Conservation (phyloP, 2,797 vertebrate species). For the Fratercula arctica region DNA sequence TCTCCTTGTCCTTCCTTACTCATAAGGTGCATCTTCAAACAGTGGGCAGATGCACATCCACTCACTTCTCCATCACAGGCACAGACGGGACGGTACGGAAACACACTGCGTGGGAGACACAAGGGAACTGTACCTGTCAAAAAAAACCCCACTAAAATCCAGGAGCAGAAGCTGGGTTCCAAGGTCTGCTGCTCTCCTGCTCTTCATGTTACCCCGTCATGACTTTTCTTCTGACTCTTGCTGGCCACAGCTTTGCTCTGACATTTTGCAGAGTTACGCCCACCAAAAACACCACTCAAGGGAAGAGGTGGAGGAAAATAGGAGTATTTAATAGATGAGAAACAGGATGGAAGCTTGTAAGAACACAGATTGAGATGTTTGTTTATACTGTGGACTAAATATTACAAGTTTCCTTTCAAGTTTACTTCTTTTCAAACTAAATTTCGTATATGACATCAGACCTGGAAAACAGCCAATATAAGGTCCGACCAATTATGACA, state of each 20-base stretch:
- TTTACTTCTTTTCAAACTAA: not conserved
- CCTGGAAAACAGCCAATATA: not conserved
- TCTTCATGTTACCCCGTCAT: accelerated
- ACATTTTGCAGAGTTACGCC: not conserved
- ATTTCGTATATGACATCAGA: not conserved
- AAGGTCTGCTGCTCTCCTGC: not conserved
- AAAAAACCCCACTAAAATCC: not conserved
- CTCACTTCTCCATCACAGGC: not conserved
- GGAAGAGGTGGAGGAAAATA: not conserved
- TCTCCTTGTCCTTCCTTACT: not conserved
- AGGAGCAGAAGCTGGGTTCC: not conserved
- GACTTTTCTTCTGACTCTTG: not conserved
- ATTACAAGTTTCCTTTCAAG: not conserved
- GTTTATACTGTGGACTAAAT: not conserved
- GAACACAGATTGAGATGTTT: not conserved
- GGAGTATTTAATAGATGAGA: not conserved
- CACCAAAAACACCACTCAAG: not conserved
- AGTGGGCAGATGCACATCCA: not conserved
- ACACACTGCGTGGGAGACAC: not conserved
- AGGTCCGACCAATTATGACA: not conserved
- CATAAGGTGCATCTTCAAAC: not conserved
- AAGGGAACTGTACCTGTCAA: not conserved
- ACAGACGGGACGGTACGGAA: not conserved
- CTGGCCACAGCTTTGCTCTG: not conserved
- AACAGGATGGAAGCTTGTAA: not conserved